phyloP scores from a whole-genome alignment of 2,888 invertebrate genomes.

The Gastracanthus pulcherrimus region DNA sequence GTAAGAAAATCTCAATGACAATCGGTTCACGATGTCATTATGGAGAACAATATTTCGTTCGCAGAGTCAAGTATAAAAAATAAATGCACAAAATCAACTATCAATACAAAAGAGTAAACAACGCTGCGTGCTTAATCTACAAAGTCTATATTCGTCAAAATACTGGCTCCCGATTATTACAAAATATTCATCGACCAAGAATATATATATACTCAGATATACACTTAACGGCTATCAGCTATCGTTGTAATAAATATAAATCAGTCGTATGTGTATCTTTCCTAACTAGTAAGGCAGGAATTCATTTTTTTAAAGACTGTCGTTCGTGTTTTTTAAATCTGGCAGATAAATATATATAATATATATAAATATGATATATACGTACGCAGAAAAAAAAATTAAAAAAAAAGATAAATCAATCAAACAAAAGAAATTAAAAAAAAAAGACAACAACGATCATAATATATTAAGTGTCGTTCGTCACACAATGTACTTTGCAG shows the following conservation, averaged over 20 bases:
- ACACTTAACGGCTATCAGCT: conserved; percentile 11
- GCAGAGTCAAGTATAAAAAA: not conserved
- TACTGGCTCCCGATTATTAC: conserved; percentile 32
- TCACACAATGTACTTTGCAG: conserved; percentile 57
- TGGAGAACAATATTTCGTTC: not conserved
- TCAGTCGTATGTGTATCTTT: conserved; percentile 42
- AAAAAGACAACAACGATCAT: conserved; percentile 18
- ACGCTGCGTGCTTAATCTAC: conserved; percentile 44
- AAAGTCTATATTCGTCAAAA: conserved; percentile 22
- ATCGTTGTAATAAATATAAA: conserved; percentile 16
- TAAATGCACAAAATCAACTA: not conserved
- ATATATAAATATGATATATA: conserved; percentile 13
- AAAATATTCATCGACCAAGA: conserved; percentile 40
- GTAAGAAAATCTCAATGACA: not conserved
- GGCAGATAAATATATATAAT: conserved; percentile 19
- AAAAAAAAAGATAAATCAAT: conserved; percentile 18
- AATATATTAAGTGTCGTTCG: conserved; percentile 50
- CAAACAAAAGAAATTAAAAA: not conserved
- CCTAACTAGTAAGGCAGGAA: conserved; percentile 51
- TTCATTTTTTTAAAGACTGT: conserved; percentile 15
- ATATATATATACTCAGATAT: conserved; percentile 31
- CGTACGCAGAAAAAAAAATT: not conserved
- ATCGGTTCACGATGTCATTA: not conserved
- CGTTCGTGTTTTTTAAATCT: conserved; percentile 7
- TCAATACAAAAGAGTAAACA: conserved; percentile 3